Evolutionary conservation across 2,797 vertebrate genomes (phyloP), one percentile per base, ranked within the genome.

Genomic region (Xenops minutus): DNA sequence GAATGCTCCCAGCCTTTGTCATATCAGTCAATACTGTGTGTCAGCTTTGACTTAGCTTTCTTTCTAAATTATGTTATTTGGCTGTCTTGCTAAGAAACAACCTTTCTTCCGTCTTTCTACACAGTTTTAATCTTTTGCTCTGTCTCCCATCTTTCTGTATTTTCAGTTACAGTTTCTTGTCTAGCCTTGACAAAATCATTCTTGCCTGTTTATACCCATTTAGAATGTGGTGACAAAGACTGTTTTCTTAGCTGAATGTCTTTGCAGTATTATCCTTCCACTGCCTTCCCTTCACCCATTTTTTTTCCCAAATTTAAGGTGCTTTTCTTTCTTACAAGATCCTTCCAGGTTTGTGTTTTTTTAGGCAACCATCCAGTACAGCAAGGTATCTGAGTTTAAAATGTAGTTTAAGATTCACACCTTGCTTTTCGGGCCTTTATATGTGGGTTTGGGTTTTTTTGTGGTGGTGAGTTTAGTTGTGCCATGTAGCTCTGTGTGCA

Each of bases 1-100:
- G 51, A 94, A 81, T 82, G 48, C 34, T 78, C 26, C 23, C 24
- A 79, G 56, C 52, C 55, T 85, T 83, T 89, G 48, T 94, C 44
- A 7, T 73, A 76, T 92, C 63, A 82, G 88, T 92, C 88, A 93
- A 29, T 94, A 89, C 44, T 14, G 26, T 89, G 48, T 85, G 76
- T 90, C 93, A 91, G 43, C 61, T 90, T 94, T 93, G 58, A 69
- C 82, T 94, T 95, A 39, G 48, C 74, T 89, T 91, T 85, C 52
- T 77, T 94, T 74, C 77, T 89, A 92, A 92, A 87, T 95, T 1
- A 0, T 56, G 16, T 88, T 94, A 89, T 74, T 93, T 93, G 85
- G 15, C 68, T 93, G 52, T 88, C 91, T 85, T 63, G 64, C 64
- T 74, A 63, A 94, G 68, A 79, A 91, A 32, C 79, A 85, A 13